Base-by-base conservation (phyloP, 2,113 vertebrate genomes). In the Tragulus kanchil region DNA sequence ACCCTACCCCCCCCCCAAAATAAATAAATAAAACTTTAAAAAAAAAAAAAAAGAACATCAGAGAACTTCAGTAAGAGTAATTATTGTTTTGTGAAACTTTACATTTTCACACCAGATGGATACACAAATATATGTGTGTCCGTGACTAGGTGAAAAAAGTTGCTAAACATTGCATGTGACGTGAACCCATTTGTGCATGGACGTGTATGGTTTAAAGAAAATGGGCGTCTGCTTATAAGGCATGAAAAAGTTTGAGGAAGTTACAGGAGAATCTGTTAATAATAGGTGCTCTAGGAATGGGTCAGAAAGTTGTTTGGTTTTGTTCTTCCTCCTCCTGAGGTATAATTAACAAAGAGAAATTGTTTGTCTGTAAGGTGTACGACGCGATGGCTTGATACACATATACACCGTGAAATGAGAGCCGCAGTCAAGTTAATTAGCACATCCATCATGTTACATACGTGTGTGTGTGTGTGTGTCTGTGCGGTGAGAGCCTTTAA, bases 401-500 rank as follows among this genome's bases (percentile, higher is more conserved):
- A 2, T 19, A 4, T 5, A 8, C 17, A 2, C 0, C 9, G 73
- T 6, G 10, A 26, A 65, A 25, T 16, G 69, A 77, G 4, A 0
- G 0, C 79, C 26, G 2, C 19, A 8, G 3, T 67, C 61, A 26
- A 26, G 73, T 36, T 59, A 11, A 8, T 48, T 9, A 10, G 26
- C 36, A n/a, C 25, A 15, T 23, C 42, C 31, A 3, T 21, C 12
- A 10, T 42, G 8, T 23, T 31, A 21, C 1, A 14, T 25, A 42
- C 42, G 9, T 42, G n/a, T 36, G 17, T 58, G 19, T 8, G 54
- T 56, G 52, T 0, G 0, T 58, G 89, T n/a, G n/a, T n/a, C n/a
- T n/a, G n/a, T n/a, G n/a, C n/a, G n/a, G 10, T 11, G 28, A 61
- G 45, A n/a, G 12, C 85, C 8, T 48, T 28, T 5, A 28, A 26